Base-by-base conservation (phyloP, 2,888 invertebrate genomes). In the Cryptosula pallasiana region DNA sequence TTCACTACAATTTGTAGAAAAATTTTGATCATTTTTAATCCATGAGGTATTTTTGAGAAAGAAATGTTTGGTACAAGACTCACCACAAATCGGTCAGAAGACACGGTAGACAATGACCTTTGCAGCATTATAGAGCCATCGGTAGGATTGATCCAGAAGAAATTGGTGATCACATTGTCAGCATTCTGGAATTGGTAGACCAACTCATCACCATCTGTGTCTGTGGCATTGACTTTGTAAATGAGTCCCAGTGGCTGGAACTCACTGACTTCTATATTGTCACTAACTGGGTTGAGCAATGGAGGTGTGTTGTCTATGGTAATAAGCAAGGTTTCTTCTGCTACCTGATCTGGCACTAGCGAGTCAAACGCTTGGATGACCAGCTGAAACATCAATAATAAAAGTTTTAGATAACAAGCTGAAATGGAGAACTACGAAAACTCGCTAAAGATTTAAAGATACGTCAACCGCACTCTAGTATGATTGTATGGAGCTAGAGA, bases 121-220 rank as follows among this genome's bases (percentile, higher is more conserved):
- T 73, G 74, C 29, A 79, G 74, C 3, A 77, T 77, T 20, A 81
- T 74, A 3, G 76, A 73, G 27, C 80, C 81, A 27, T 75, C 77
- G 55, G 76, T 77, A 0, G 79, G 76, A 72, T 80, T 78, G 69
- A 81, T 72, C 74, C 78, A 79, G 77, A 81, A 81, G 74, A 76
- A 79, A 36, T 77, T 63, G 32, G 20, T 63, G 29, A 63, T 27
- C 5, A 63, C n/a, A 13, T 32, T n/a, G 25, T 63, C 63, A 2
- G 27, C 34, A 32, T 32, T 32, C 5, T 20, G 9, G 32, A 63
- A 34, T 3, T 13, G 20, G 34, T 63, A 63, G 13, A 27, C 27
- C 27, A 63, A 29, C 63, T 63, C 63, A 63, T 63, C 63, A 32
- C 63, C 32, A 27, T 63, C 63, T n/a, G 27, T 5, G 32, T 63